These are phyloP conservation scores for Apocheima hispidaria DNA, from an alignment of 2,888 invertebrate genomes.

Conservation along the genomic window DNA sequence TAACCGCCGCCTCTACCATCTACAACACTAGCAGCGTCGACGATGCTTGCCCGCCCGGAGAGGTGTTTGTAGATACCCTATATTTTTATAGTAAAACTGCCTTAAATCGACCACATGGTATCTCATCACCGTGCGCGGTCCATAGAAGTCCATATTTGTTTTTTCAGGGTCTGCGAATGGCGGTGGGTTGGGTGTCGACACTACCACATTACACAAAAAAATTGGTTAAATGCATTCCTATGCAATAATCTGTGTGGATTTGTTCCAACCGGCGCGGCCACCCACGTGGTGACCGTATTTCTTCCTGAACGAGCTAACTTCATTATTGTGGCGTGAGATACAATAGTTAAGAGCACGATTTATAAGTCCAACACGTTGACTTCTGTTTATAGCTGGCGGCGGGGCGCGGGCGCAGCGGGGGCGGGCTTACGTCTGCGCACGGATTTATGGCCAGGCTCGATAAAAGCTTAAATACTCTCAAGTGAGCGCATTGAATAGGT, in stretches of 20 bases:
- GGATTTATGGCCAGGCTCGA: slow-evolving; percentile 83
- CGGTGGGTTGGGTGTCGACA: slow-evolving; percentile 70
- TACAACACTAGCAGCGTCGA: too few species aligned
- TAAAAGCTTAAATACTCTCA: slow-evolving; percentile 85
- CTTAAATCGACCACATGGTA: slow-evolving; percentile 52
- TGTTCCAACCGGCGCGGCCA: slow-evolving; percentile 75
- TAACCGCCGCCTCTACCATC: too few species aligned
- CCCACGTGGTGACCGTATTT: slow-evolving; percentile 84
- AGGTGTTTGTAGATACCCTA: too few species aligned
- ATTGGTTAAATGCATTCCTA: slow-evolving; percentile 72
- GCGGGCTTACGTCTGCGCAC: slow-evolving; percentile 81
- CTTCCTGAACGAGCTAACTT: slow-evolving; percentile 85
- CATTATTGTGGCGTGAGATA: slow-evolving; percentile 86
- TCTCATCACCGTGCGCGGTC: slow-evolving; percentile 53
- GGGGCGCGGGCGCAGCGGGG: slow-evolving; percentile 74
- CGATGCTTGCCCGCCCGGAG: too few species aligned
- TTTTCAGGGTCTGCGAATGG: slow-evolving; percentile 79
- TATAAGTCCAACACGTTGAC: slow-evolving; percentile 86
- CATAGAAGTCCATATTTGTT: slow-evolving; percentile 63
- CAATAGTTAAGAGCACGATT: slow-evolving; percentile 86
- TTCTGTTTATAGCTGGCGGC: slow-evolving; percentile 85
- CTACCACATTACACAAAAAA: slow-evolving; percentile 75
- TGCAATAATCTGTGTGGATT: slow-evolving; percentile 81
- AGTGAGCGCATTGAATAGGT: slow-evolving; percentile 78
- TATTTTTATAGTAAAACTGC: not conserved